These are phyloP conservation scores for Meloe dianella DNA, from an alignment of 2,888 invertebrate genomes.

Conservation along the genomic window DNA sequence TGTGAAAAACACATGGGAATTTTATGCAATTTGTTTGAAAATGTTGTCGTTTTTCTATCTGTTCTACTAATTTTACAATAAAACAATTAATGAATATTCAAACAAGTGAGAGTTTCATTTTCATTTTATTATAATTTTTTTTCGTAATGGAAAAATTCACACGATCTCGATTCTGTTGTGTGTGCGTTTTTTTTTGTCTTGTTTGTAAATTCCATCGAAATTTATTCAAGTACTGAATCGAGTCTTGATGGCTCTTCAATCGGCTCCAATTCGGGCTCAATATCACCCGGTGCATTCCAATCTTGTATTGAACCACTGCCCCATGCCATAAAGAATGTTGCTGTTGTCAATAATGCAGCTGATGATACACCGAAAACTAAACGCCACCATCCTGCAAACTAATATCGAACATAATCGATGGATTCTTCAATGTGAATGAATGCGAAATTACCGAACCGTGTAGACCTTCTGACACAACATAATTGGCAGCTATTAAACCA, in stretches of 20 bases:
- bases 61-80: conserved; percentile 35
- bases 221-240: conserved; percentile 56
- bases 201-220: conserved; percentile 7
- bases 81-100: conserved; percentile 38
- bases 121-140: conserved; percentile 23
- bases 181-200: conserved; percentile 33
- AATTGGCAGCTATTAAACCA: conserved; percentile 64
- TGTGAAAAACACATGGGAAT: conserved; percentile 44
- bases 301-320: conserved; percentile 67
- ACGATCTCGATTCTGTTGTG: conserved; percentile 20
- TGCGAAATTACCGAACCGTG: conserved; percentile 63
- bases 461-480: conserved; percentile 65
- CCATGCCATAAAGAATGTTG: conserved; percentile 64
- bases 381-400: conserved; percentile 67
- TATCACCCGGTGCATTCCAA: conserved; percentile 61
- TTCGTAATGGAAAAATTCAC: conserved; percentile 20
- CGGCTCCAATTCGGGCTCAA: conserved; percentile 50
- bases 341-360: conserved; percentile 63
- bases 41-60: conserved; percentile 30
- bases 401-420: background rate
- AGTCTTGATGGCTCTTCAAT: conserved; percentile 55
- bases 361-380: conserved; percentile 67
- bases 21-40: conserved; percentile 2
- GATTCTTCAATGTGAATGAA: background rate
- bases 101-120: conserved; percentile 34